Percentiles rank a stretch among this genome's conserved stretches.
These are phyloP conservation scores for Trichonephila clavata DNA, from an alignment of 1,140 invertebrate species.

Conservation along the genomic window DNA sequence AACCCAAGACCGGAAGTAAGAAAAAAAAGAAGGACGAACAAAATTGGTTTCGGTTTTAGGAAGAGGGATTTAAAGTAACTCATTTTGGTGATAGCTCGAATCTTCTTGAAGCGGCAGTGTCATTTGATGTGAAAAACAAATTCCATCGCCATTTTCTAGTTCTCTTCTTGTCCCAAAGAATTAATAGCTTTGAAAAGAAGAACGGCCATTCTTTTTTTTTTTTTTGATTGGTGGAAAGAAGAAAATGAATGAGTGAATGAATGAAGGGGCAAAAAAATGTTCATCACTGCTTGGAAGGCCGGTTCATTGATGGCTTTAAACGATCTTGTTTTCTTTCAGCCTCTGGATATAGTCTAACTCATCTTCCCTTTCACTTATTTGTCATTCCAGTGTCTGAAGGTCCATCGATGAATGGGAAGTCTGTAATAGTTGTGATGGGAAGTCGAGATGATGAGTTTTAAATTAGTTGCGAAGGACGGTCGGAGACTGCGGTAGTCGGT, in stretches of 20 bases:
- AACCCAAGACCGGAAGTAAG: neutral
- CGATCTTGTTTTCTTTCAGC: constrained; percentile 19
- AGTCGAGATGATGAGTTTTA: constrained; percentile 54
- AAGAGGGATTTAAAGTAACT: neutral
- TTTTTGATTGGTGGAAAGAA: neutral
- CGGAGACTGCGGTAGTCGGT: neutral
- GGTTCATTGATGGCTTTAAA: constrained; percentile 24
- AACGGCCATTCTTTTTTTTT: neutral
- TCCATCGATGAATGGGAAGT: constrained; percentile 26
- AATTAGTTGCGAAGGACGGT: constrained; percentile 24
- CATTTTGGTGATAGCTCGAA: neutral
- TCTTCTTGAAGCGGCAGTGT: neutral
- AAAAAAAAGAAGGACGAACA: neutral
- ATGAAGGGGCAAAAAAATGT: neutral
- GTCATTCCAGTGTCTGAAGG: neutral
- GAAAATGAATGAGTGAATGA: too few species aligned
- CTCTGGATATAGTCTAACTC: neutral
- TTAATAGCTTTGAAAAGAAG: constrained; percentile 4
- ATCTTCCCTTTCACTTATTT: constrained; percentile 12
- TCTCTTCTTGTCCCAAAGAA: neutral
- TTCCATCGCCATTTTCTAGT: neutral
- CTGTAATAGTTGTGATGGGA: neutral
- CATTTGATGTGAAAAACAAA: neutral
- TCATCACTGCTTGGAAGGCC: neutral
- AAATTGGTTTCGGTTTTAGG: constrained; percentile 32